Base-by-base conservation (phyloP, 2,888 invertebrate genomes). In the Drosophila vallismaia region DNA sequence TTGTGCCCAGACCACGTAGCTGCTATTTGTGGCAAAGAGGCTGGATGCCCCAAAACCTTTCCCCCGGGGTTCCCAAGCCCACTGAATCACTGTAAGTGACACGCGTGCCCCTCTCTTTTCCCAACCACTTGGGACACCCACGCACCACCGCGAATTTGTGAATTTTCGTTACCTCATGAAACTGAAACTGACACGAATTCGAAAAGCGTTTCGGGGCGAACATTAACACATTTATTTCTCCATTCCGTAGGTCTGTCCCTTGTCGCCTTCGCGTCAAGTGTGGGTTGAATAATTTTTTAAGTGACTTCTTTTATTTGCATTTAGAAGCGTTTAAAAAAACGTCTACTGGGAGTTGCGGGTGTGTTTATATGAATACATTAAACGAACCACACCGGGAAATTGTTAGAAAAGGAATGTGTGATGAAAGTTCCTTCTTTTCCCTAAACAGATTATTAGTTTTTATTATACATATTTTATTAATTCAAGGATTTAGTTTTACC, bases 121-220 rank as follows among this genome's bases (percentile, higher is more conserved):
- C 19, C 19, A 42, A 7, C 67, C 67, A 28, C 56, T 42, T 8
- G 42, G 42, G 42, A 48, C 46, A 10, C 19, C 42, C 57, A 49
- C 31, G 8, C 9, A 53, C 51, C 66, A 26, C 51, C 53, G 64
- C 67, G 67, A 64, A 72, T 70, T 69, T 52, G 70, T 54, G 63
- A 62, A 62, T 62, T 84, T 36, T 80, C 62, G 85, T 80, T 77
- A 70, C 69, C 77, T 85, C 77, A 80, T 82, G 77, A 79, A 85
- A 86, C 70, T 79, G 79, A 77, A 85, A 88, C 74, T 86, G 89
- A 88, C 89, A 89, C 79, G 84, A 86, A 82, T 83, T 84, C 84
- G 75, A 79, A 88, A 86, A 85, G 85, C 86, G 75, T 86, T 83
- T 75, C 78, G 77, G 63, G 69, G 74, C 74, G 66, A 73, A 66